phyloP scores from a whole-genome alignment of 2,113 vertebrate genomes.

The Promerops cafer region DNA sequence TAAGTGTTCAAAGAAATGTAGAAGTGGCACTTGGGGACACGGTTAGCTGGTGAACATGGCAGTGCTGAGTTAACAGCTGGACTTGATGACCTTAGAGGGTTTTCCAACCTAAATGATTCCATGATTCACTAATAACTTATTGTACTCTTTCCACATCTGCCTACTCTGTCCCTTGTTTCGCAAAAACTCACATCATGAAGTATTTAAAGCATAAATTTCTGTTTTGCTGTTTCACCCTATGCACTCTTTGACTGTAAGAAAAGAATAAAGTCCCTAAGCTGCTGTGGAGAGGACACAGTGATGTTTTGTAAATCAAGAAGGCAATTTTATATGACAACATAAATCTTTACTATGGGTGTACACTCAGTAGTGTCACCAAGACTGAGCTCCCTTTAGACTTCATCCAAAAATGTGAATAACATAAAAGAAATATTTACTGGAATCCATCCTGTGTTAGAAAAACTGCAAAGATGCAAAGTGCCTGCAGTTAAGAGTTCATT shows the following conservation, averaged over 20 bases:
- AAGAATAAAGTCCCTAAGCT: not conserved
- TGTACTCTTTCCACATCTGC: not conserved
- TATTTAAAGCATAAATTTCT: not conserved
- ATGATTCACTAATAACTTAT: not conserved
- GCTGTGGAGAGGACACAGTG: not conserved
- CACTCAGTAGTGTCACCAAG: not conserved
- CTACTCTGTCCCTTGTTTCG: not conserved
- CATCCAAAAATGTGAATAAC: not conserved
- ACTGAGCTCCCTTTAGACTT: not conserved
- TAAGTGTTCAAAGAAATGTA: not conserved
- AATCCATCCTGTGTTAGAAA: not conserved
- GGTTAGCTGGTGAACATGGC: not conserved
- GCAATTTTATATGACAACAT: not conserved
- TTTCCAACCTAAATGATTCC: not conserved
- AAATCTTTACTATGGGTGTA: not conserved
- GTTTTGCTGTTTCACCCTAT: not conserved
- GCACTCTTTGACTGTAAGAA: not conserved
- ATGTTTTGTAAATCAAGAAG: not conserved
- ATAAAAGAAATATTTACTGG: not conserved
- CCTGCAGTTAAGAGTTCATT: not conserved
- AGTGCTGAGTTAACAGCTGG: not conserved
- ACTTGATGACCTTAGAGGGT: too few species aligned
- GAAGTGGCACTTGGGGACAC: not conserved
- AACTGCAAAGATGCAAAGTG: not conserved
- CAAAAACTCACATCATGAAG: not conserved